A percentile compares a stretch with the other conserved stretches of the same genome.
These are phyloP conservation scores for Tridacna gigas DNA, from an alignment of 2,888 invertebrate genomes.

Conservation along the genomic window DNA sequence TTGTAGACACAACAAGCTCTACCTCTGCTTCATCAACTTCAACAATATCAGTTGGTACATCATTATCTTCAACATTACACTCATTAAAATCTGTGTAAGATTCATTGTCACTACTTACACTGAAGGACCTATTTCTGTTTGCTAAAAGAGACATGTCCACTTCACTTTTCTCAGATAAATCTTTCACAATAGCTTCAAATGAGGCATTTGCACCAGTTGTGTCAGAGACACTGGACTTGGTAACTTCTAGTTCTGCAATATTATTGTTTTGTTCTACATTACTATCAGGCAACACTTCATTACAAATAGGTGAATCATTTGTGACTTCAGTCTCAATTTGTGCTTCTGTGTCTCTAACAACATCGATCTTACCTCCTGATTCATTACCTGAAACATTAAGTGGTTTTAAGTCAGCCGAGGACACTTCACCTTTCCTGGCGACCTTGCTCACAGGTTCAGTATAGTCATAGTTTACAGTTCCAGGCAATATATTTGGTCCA, in stretches of 20 bases:
- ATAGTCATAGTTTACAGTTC: conserved; percentile 57
- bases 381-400: conserved; percentile 15
- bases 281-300: not conserved
- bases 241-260: not conserved
- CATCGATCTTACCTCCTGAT: conserved; percentile 57
- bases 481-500: conserved; percentile 54
- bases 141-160: conserved; percentile 30
- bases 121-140: conserved; percentile 50
- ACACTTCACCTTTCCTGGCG: conserved; percentile 44
- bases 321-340: conserved; percentile 23
- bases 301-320: not conserved
- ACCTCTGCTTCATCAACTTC: conserved; percentile 53
- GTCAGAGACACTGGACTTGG: not conserved
- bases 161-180: conserved; percentile 4
- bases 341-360: conserved; percentile 49
- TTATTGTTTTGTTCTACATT: not conserved
- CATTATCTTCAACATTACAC: conserved; percentile 63
- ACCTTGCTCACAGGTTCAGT: conserved; percentile 37
- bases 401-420: conserved; percentile 45
- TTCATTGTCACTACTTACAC: conserved; percentile 54
- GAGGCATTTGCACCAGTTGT: not conserved
- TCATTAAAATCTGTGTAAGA: conserved; percentile 62
- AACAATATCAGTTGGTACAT: conserved; percentile 49
- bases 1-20: not conserved
- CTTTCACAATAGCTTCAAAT: conserved; percentile 21